Evolutionary conservation across 2,888 invertebrate genomes (phyloP).

Genomic region (Prosopocoilus inquinatus): DNA sequence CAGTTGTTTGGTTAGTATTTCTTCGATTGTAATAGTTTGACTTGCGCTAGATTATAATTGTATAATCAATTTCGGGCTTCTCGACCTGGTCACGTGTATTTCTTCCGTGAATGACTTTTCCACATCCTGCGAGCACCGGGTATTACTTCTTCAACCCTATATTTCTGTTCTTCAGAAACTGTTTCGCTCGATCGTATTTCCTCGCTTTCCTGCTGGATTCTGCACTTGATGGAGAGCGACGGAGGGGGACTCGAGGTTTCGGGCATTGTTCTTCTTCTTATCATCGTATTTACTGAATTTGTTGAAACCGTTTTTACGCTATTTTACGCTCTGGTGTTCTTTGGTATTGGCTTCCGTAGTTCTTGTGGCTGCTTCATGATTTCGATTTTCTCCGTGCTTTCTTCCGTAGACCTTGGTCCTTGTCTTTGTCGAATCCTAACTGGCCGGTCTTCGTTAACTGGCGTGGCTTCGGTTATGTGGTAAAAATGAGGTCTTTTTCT

Average conservation of each 20-base stretch:
- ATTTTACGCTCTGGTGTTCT: neutral
- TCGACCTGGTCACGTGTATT: conserved; percentile 7
- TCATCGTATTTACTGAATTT: conserved; percentile 5
- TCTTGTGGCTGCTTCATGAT: conserved; percentile 12
- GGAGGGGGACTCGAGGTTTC: conserved; percentile 8
- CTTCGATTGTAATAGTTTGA: conserved; percentile 24
- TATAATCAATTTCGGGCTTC: conserved; percentile 38
- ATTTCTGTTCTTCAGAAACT: neutral
- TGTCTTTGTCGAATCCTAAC: conserved; percentile 30
- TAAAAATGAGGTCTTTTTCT: conserved; percentile 26
- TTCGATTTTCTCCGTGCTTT: too few species aligned
- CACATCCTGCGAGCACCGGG: too few species aligned
- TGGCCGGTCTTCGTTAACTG: conserved; percentile 7
- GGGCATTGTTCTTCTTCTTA: conserved; percentile 11
- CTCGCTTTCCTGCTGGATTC: conserved; percentile 3
- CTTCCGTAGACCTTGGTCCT: conserved; percentile 29
- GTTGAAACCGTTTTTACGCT: conserved; percentile 10
- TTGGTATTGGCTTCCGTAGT: conserved; percentile 10
- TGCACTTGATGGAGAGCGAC: neutral
- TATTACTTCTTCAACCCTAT: neutral
- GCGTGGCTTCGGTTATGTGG: conserved; percentile 21
- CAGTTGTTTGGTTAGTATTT: conserved; percentile 21
- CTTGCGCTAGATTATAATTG: conserved; percentile 24
- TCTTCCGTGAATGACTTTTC: conserved; percentile 1
- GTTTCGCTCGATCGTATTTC: conserved; percentile 2